A percentile compares a stretch with the other conserved stretches of the same genome.
Evolutionary conservation across 2,888 invertebrate genomes (phyloP).

Genomic region (Acrobasis repandana): DNA sequence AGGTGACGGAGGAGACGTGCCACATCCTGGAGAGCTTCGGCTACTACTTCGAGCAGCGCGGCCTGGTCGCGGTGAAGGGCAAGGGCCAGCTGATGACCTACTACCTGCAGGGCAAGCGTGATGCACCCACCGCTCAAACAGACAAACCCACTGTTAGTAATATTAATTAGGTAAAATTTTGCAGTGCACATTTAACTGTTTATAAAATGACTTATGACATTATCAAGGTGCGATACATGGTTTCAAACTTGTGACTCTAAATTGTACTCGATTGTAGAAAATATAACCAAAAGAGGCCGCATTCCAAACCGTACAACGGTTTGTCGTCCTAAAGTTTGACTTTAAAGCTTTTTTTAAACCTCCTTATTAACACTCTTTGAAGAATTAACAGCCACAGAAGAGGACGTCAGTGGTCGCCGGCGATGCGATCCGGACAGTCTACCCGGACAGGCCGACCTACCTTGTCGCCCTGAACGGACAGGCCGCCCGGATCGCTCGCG

Average conservation of each 20-base stretch:
- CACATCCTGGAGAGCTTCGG: conserved; percentile 94
- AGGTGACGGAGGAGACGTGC: conserved; percentile 98
- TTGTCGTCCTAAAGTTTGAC: too few relatives aligned
- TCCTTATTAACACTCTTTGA: neutral
- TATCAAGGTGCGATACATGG: too few relatives aligned
- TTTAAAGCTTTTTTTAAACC: neutral
- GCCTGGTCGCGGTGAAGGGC: conserved; percentile 97
- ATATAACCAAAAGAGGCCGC: too few relatives aligned
- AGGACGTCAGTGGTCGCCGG: conserved; percentile 18
- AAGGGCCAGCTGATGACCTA: conserved; percentile 98
- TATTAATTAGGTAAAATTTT: conserved; percentile 15
- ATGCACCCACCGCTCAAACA: conserved; percentile 37
- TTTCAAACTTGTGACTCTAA: too few relatives aligned
- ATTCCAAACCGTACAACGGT: too few relatives aligned
- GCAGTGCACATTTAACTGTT: conserved; percentile 14
- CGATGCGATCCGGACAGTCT: conserved; percentile 64
- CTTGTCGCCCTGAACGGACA: conserved; percentile 58
- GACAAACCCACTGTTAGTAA: conserved; percentile 48
- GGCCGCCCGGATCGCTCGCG: conserved; percentile 47
- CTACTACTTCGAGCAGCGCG: conserved; percentile 96
- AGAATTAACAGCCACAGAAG: neutral
- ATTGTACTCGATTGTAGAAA: too few relatives aligned
- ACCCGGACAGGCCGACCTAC: conserved; percentile 74
- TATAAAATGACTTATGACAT: neutral
- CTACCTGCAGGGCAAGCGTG: conserved; percentile 88